Conservation (phyloP, 2,113 vertebrate genomes). For the Pseudorhombus dupliciocellatus region DNA sequence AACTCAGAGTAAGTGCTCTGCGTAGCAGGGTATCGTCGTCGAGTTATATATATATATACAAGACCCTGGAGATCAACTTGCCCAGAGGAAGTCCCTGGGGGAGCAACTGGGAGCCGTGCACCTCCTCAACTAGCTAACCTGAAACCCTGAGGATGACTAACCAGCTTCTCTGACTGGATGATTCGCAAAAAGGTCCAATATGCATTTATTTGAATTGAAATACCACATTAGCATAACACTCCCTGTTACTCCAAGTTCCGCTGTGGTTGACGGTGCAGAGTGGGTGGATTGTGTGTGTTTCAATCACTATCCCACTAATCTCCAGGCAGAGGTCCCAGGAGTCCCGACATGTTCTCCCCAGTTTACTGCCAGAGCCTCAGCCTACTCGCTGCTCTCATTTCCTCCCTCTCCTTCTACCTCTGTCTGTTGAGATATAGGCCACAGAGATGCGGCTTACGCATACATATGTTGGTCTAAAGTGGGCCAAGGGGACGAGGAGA, state of each 20-base stretch:
- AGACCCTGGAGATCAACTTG: constrained; percentile 31
- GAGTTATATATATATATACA: constrained; percentile 6
- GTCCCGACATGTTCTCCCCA: constrained; percentile 42
- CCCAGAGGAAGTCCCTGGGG: constrained; percentile 22
- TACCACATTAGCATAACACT: not conserved
- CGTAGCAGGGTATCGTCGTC: constrained; percentile 3
- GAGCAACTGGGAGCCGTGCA: constrained; percentile 14
- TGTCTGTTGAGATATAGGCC: constrained; percentile 43
- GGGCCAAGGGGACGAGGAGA: constrained; percentile 19
- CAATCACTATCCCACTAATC: constrained; percentile 60
- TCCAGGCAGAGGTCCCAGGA: constrained; percentile 56
- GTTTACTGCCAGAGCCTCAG: constrained; percentile 45
- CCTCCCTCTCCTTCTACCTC: constrained; percentile 13
- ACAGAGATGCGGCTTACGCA: too few relatives aligned
- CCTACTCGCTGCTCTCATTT: constrained; percentile 53
- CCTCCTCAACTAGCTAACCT: constrained; percentile 44
- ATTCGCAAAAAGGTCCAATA: not conserved
- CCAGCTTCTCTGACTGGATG: constrained; percentile 35
- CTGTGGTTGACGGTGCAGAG: constrained; percentile 31
- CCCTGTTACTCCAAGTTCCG: not conserved
- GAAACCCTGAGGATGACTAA: constrained; percentile 22
- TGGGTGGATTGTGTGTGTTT: constrained; percentile 58
- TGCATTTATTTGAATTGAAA: constrained; percentile 27
- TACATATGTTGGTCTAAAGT: constrained; percentile 20
- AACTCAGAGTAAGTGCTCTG: constrained; percentile 29